These are phyloP conservation scores for Syngnathus floridae DNA, from an alignment of 2,113 vertebrate genomes.

Conservation along the genomic window DNA sequence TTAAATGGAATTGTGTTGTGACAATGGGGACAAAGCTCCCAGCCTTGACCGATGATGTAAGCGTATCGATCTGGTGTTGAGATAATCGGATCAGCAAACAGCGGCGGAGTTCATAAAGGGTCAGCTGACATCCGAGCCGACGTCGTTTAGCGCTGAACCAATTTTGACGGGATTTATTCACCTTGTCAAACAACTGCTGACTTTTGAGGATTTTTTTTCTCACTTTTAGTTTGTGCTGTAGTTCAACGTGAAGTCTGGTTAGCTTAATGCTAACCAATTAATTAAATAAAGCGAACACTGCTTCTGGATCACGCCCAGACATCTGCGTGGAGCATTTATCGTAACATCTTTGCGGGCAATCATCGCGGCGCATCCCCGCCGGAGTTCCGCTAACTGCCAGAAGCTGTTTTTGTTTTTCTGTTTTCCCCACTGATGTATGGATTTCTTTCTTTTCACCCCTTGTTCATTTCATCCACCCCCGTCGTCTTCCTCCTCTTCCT, in stretches of 20 bases:
- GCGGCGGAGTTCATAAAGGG: background rate
- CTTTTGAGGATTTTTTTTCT: background rate
- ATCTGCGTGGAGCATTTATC: background rate
- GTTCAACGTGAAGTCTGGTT: too few relatives aligned
- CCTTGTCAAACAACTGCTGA: background rate
- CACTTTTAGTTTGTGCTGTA: too few relatives aligned
- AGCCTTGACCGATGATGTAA: background rate
- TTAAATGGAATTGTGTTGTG: background rate
- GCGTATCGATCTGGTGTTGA: conserved; percentile 9
- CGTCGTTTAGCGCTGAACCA: background rate
- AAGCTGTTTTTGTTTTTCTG: background rate
- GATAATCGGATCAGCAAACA: conserved; percentile 17
- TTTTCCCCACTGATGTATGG: background rate
- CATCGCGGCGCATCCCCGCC: background rate
- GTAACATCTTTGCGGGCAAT: background rate
- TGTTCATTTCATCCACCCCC: background rate
- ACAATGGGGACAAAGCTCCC: background rate
- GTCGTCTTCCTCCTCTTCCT: background rate
- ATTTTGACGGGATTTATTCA: too few relatives aligned
- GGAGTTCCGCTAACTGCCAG: background rate
- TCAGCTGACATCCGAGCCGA: background rate
- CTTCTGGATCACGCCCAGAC: background rate
- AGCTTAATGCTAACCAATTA: too few relatives aligned
- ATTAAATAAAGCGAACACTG: background rate
- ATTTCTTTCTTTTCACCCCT: background rate